Base-by-base conservation (phyloP, 2,113 vertebrate species). In the Pao palembangensis region DNA sequence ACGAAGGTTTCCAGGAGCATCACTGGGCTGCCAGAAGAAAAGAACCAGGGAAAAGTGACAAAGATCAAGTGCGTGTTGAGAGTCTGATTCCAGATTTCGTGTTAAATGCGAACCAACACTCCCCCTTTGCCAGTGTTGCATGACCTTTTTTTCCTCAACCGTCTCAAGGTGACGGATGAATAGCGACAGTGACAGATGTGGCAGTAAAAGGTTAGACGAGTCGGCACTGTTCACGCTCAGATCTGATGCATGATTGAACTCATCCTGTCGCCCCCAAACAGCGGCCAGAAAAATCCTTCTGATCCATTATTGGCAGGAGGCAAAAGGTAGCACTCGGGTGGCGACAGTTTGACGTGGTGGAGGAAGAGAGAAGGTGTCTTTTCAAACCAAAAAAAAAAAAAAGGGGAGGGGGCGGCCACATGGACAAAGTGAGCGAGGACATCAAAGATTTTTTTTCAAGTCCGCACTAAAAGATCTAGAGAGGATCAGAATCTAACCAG, bases 1-100 rank as follows among this genome's bases (percentile, higher is more conserved):
- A 89, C 86, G 23, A 81, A 83, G 82, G 84, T 76, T 73, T 89
- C 75, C 86, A 89, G 74, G 76, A 82, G 87, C 82, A 81, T 86
- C 88, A 91, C 86, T 87, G 58, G 34, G 77, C 69, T 79, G 76
- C 75, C 70, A 79, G 67, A 82, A n/a, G 70, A 68, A 73, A 75
- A 58, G 71, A 68, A 71, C 74, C 56, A 86, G 69, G 71, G 71
- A 79, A 74, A 75, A 62, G 67, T 62, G 67, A 69, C 75, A 81
- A 73, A 58, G 58, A 71, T 69, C 42, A 66, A 78, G 76, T 64
- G 67, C 59, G 71, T 69, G 25, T 48, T 69, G 51, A 69, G 55
- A 65, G 68, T 71, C 80, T 66, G 66, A 49, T 64, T 73, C 58
- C 18, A 64, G 55, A 44, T 60, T 61, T 47, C 15, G 18, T 57